These are phyloP conservation scores for Asobara japonica DNA, from an alignment of 1,140 invertebrate genomes.

Conservation along the genomic window DNA sequence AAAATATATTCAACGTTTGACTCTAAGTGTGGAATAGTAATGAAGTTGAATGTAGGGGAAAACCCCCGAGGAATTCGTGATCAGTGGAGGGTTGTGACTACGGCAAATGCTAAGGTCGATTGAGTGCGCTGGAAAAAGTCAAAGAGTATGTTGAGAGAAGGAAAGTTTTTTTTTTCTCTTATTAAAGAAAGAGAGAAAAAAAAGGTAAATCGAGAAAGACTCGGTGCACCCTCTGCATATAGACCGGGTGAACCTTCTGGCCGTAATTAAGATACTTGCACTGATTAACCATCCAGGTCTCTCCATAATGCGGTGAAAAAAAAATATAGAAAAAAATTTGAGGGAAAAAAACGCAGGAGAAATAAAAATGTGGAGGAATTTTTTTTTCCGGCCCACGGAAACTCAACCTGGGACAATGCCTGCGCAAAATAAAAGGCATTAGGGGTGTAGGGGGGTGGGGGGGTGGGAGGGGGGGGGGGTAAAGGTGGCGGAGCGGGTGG, in stretches of 20 bases:
- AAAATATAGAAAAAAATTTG: slow-evolving; percentile 1
- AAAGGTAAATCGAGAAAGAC: background rate
- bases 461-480: no score
- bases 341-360: background rate
- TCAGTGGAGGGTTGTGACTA: background rate
- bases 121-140: no score
- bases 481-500: no score
- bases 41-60: background rate
- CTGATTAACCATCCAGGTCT: slow-evolving; percentile 7
- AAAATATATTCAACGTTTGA: background rate
- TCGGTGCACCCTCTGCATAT: background rate
- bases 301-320: background rate
- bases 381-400: background rate
- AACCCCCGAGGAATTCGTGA: background rate
- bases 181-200: background rate
- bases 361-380: background rate
- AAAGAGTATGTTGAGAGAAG: background rate
- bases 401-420: slow-evolving; percentile 13
- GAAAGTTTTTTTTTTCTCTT: background rate
- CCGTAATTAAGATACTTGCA: slow-evolving; percentile 17
- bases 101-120: no score
- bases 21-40: slow-evolving; percentile 9
- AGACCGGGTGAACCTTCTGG: background rate
- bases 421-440: slow-evolving; percentile 13
- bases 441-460: no score